Evolutionary conservation across 2,888 invertebrate genomes (phyloP).

Genomic region (Drosophila melanosoma): DNA sequence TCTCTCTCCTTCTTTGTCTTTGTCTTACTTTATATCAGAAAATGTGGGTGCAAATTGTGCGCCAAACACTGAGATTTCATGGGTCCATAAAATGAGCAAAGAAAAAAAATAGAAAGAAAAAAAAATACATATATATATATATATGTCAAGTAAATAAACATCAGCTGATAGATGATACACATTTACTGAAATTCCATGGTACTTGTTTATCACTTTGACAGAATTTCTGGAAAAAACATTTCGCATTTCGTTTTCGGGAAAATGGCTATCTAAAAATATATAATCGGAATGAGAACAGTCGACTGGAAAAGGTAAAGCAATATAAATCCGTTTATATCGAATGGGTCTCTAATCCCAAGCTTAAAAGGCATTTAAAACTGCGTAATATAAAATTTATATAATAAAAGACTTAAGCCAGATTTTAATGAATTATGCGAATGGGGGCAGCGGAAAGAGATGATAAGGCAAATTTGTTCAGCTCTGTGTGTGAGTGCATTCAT

Average conservation of each 20-base stretch:
- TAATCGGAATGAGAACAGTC: not conserved
- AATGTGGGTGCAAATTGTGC: slow-evolving; percentile 37
- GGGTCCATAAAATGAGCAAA: slow-evolving; percentile 8
- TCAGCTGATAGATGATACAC: slow-evolving; percentile 3
- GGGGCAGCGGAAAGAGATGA: not conserved
- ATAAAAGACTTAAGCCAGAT: not conserved
- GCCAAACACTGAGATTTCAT: slow-evolving; percentile 24
- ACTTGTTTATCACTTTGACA: not conserved
- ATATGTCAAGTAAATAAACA: slow-evolving; percentile 2
- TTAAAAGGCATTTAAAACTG: slow-evolving; percentile 5
- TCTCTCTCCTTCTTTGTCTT: not conserved
- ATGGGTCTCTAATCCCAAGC: slow-evolving; percentile 2
- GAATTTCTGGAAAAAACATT: not conserved
- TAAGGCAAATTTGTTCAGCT: slow-evolving; percentile 29
- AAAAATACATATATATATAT: not conserved
- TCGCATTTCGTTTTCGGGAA: not conserved
- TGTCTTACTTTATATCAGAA: slow-evolving; percentile 40
- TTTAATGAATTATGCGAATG: slow-evolving; percentile 5
- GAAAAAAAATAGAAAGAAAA: not conserved
- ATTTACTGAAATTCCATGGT: slow-evolving; percentile 6
- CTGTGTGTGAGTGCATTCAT: slow-evolving; percentile 4
- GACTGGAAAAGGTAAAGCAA: not conserved
- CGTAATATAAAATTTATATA: slow-evolving; percentile 12
- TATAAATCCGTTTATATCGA: not conserved
- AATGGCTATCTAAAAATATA: slow-evolving; percentile 3